Evolutionary conservation across 1,140 invertebrate genomes (phyloP).

Genomic region (Ptiloglossa arizonensis): DNA sequence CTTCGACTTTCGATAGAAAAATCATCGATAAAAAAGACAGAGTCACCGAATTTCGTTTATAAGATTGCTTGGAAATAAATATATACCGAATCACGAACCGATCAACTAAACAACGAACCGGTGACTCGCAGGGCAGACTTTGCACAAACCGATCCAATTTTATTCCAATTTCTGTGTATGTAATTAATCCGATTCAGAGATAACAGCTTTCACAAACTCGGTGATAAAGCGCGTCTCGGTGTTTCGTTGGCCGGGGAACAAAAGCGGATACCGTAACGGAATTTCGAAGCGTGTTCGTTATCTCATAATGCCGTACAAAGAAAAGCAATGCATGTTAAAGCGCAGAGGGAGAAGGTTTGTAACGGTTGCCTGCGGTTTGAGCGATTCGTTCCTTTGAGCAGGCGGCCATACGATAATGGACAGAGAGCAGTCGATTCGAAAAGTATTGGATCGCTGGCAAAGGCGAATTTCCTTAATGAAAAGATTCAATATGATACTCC

Average conservation of each 20-base stretch:
- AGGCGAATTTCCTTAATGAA: constrained; percentile 10
- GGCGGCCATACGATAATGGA: constrained; percentile 29
- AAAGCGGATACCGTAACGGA: constrained; percentile 3
- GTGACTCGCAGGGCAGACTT: too few relatives aligned
- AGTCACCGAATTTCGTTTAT: too few relatives aligned
- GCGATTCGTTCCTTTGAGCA: constrained; percentile 14
- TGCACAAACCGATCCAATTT: neutral
- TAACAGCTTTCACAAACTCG: neutral
- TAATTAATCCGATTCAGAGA: neutral
- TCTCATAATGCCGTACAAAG: neutral
- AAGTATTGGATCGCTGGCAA: constrained; percentile 27
- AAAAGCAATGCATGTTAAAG: constrained; percentile 7
- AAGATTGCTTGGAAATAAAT: too few relatives aligned
- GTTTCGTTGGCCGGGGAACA: neutral
- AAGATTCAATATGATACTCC: constrained; percentile 44
- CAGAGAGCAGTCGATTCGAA: constrained; percentile 26
- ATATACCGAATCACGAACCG: too few relatives aligned
- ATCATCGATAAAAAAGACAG: too few relatives aligned
- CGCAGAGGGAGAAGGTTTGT: neutral
- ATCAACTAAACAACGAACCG: too few relatives aligned
- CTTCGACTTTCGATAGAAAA: too few relatives aligned
- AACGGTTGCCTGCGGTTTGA: constrained; percentile 5
- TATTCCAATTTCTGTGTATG: neutral
- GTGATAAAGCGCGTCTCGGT: neutral
- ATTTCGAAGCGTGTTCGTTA: neutral